Percentiles rank a stretch among this genome's conserved stretches.
These are phyloP conservation scores for Cynodonichthys magdalenae DNA, from an alignment of 2,797 vertebrate genomes.

Conservation along the genomic window DNA sequence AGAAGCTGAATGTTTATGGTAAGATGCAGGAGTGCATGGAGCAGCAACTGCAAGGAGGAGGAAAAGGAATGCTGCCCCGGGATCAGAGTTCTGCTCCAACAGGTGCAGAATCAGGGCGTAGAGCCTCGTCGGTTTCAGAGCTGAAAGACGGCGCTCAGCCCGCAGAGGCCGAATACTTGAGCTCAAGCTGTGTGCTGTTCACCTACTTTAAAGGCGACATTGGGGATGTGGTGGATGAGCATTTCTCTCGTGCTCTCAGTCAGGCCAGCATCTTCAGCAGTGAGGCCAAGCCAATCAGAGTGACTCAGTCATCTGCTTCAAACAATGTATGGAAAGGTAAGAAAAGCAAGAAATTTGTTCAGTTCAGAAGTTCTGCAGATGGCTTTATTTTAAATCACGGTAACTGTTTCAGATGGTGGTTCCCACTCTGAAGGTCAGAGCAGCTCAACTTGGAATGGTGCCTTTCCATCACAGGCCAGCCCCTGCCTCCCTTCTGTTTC, in stretches of 20 bases:
- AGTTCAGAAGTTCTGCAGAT: neutral
- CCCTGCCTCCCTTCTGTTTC: slow-evolving; percentile 85
- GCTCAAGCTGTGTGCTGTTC: slow-evolving; percentile 96
- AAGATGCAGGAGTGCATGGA: slow-evolving; percentile 96
- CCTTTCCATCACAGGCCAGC: slow-evolving; percentile 87
- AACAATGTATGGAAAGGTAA: slow-evolving; percentile 89
- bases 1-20: slow-evolving; percentile 89
- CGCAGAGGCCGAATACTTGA: slow-evolving; percentile 95
- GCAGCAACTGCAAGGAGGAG: slow-evolving; percentile 82
- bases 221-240: slow-evolving; percentile 95
- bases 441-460: slow-evolving; percentile 88
- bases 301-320: slow-evolving; percentile 50
- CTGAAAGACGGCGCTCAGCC: slow-evolving; percentile 88
- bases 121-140: slow-evolving; percentile 42
- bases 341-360: slow-evolving; percentile 9
- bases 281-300: slow-evolving; percentile 68
- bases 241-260: slow-evolving; percentile 96
- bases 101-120: slow-evolving; percentile 30
- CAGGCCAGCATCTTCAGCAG: slow-evolving; percentile 85
- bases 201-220: slow-evolving; percentile 98
- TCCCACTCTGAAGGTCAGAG: slow-evolving; percentile 84
- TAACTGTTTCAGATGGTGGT: slow-evolving; percentile 82
- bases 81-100: slow-evolving; percentile 38
- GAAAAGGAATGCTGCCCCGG: slow-evolving; percentile 79
- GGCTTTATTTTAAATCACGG: slow-evolving; percentile 1